Conservation (phyloP, 2,888 invertebrate genomes). For the Eilema caniola region DNA sequence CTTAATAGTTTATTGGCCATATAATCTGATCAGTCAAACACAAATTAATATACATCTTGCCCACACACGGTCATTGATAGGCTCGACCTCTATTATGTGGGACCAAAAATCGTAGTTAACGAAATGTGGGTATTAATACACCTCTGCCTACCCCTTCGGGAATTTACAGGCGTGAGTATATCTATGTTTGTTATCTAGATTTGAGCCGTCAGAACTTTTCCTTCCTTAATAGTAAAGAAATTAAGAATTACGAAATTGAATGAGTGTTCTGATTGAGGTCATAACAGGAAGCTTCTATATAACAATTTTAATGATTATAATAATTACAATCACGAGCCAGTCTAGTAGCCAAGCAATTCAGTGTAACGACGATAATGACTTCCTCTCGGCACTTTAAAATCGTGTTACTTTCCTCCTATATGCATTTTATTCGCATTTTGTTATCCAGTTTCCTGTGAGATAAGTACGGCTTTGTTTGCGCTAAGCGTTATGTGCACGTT, state of each 20-base stretch:
- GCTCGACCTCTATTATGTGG: too few relatives aligned
- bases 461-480: constrained; percentile 40
- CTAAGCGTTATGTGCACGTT: constrained; percentile 19
- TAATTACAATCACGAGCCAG: constrained; percentile 54
- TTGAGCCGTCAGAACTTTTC: background rate
- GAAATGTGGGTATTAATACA: too few relatives aligned
- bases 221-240: background rate
- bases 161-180: too few relatives aligned
- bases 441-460: constrained; percentile 52
- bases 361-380: constrained; percentile 60
- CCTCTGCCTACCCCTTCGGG: too few relatives aligned
- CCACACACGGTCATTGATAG: too few relatives aligned
- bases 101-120: too few relatives aligned
- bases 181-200: too few relatives aligned
- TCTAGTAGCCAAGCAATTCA: constrained; percentile 57
- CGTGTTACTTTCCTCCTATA: constrained; percentile 49
- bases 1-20: too few relatives aligned
- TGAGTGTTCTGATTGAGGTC: background rate
- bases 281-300: background rate
- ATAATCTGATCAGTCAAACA: too few relatives aligned
- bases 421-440: constrained; percentile 51
- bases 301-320: constrained; percentile 7
- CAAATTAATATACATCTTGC: too few relatives aligned
- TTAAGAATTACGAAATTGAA: background rate
- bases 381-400: constrained; percentile 59